These are phyloP conservation scores for Chaetorhynchus papuensis DNA, from an alignment of 2,113 vertebrate genomes.

Conservation along the genomic window DNA sequence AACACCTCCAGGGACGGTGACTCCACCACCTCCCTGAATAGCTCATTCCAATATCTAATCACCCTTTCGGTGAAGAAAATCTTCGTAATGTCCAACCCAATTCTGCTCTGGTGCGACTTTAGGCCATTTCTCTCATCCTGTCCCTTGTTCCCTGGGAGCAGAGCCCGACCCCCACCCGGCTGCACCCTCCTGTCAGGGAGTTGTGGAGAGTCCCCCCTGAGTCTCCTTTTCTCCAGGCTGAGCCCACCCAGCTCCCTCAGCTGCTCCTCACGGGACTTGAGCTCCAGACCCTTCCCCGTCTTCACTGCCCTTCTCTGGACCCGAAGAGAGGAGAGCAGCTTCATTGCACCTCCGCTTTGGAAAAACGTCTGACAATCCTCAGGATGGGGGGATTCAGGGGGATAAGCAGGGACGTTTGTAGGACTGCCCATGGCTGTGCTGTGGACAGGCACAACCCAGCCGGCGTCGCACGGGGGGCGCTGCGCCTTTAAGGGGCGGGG, in stretches of 20 bases:
- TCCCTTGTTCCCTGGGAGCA: neutral
- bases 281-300: neutral
- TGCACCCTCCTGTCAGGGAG: neutral
- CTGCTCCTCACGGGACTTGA: neutral
- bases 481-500: neutral
- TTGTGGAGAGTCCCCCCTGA: neutral
- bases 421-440: rapidly evolving
- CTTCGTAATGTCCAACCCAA: neutral
- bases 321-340: neutral
- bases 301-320: neutral
- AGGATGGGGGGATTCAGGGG: too few species aligned
- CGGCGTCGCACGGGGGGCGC: rapidly evolving
- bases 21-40: neutral
- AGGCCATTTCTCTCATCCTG: neutral
- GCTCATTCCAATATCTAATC: neutral
- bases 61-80: neutral
- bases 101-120: neutral
- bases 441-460: rapidly evolving
- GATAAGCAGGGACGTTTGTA: neutral
- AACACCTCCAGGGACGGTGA: neutral
- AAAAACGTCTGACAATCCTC: neutral
- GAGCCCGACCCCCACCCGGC: neutral
- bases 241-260: neutral
- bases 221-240: neutral
- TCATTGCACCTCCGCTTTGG: neutral